phyloP scores from a whole-genome alignment of 2,888 invertebrate genomes.

The Sympetrum striolatum region DNA sequence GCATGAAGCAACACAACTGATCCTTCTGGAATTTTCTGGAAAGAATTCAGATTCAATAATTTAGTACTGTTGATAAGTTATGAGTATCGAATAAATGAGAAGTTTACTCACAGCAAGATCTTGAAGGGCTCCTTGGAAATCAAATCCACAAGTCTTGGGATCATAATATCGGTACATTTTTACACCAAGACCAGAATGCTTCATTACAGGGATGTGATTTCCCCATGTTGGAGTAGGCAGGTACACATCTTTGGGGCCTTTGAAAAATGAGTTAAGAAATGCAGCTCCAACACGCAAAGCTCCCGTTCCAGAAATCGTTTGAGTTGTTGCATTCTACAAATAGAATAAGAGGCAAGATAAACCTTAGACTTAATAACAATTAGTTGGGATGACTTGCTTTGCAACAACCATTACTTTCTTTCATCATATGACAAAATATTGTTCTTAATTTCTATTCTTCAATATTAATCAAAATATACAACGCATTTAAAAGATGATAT shows the following conservation, averaged over 20 bases:
- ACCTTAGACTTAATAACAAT: background rate
- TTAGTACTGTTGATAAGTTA: background rate
- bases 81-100: constrained; percentile 8
- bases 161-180: constrained; percentile 95
- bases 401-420: background rate
- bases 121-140: constrained; percentile 86
- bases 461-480: no score
- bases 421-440: background rate
- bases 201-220: constrained; percentile 95
- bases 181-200: constrained; percentile 81
- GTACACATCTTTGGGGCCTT: constrained; percentile 81
- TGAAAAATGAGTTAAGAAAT: constrained; percentile 83
- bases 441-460: no score
- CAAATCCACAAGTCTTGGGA: constrained; percentile 90
- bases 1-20: constrained; percentile 93
- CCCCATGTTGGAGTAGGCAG: constrained; percentile 97
- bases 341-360: constrained; percentile 47
- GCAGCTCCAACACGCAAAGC: constrained; percentile 91
- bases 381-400: background rate
- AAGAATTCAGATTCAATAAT: constrained; percentile 51
- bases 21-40: constrained; percentile 89
- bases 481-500: no score
- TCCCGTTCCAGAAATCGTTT: constrained; percentile 97
- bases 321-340: constrained; percentile 70
- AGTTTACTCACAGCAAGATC: constrained; percentile 76